A percentile compares a stretch with the other conserved stretches of the same genome.
These are phyloP conservation scores for Tyrannus savana DNA, from an alignment of 2,113 vertebrate genomes.

Conservation along the genomic window DNA sequence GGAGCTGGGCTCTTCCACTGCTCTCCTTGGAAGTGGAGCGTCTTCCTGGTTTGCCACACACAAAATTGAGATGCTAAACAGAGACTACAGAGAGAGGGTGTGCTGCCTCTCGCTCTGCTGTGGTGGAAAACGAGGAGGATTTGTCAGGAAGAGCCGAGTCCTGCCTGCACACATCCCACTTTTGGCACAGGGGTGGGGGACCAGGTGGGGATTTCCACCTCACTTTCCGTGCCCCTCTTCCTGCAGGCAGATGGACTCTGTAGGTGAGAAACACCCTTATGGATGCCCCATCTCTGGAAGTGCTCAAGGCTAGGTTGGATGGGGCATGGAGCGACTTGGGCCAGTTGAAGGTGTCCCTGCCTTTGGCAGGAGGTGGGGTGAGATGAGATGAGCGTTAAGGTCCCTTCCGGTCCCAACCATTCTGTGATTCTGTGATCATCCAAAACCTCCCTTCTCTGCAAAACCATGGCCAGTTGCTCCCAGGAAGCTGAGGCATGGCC, in stretches of 20 bases:
- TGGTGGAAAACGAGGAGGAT: background rate
- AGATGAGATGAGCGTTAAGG: background rate
- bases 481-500: background rate
- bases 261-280: background rate
- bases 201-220: background rate
- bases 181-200: fast-evolving
- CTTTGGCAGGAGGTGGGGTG: fast-evolving
- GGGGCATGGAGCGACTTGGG: background rate
- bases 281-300: background rate
- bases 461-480: fast-evolving
- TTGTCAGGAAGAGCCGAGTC: background rate
- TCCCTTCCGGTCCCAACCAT: fast-evolving
- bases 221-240: background rate
- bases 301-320: background rate
- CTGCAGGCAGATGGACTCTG: background rate
- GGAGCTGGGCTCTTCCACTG: fast-evolving
- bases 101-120: background rate
- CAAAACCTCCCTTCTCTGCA: background rate
- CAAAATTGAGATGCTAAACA: fast-evolving
- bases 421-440: background rate
- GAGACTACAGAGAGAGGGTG: background rate
- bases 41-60: fast-evolving
- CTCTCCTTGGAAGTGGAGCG: background rate
- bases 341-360: background rate
- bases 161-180: fast-evolving